A percentile compares a stretch with the other conserved stretches of the same genome.
phyloP scores from a whole-genome alignment of 2,113 vertebrate species.

The Syrmaticus mikado region DNA sequence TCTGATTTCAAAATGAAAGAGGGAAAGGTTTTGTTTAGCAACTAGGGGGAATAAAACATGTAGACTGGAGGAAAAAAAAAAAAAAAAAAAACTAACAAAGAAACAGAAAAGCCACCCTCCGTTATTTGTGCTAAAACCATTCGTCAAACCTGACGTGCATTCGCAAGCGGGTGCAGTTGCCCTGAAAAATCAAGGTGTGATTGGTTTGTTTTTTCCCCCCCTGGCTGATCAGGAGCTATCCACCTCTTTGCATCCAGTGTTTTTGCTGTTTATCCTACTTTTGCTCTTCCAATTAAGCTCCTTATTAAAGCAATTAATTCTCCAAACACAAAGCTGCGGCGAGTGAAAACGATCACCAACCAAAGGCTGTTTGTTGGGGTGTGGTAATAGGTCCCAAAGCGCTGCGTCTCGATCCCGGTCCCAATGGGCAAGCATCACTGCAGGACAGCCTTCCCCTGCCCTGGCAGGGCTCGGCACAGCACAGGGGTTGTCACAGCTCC shows the following conservation, averaged over 20 bases:
- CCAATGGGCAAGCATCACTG: not conserved
- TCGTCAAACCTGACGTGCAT: not conserved
- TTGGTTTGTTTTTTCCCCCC: not conserved
- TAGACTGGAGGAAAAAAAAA: not conserved
- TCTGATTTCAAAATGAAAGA: constrained; percentile 40
- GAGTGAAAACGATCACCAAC: constrained; percentile 8
- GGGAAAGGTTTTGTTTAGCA: constrained; percentile 36
- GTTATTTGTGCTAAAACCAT: constrained; percentile 46
- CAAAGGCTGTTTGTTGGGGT: constrained; percentile 33
- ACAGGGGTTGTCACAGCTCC: not conserved
- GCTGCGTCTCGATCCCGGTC: constrained; percentile 5
- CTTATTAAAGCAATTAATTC: constrained; percentile 68
- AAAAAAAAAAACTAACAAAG: too few relatives aligned
- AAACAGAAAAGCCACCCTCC: constrained; percentile 9
- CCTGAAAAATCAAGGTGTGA: constrained; percentile 24
- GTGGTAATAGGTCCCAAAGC: constrained; percentile 14
- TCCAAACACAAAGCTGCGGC: constrained; percentile 34
- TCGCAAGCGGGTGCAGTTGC: constrained; percentile 45
- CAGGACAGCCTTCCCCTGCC: not conserved
- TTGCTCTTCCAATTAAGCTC: constrained; percentile 52
- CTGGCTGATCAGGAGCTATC: not conserved
- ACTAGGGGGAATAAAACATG: constrained; percentile 49
- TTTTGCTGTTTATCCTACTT: constrained; percentile 27
- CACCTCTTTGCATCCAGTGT: not conserved
- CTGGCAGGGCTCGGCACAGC: not conserved